Conservation (phyloP, 1,140 invertebrate genomes). For the Heliothis subflexa region DNA sequence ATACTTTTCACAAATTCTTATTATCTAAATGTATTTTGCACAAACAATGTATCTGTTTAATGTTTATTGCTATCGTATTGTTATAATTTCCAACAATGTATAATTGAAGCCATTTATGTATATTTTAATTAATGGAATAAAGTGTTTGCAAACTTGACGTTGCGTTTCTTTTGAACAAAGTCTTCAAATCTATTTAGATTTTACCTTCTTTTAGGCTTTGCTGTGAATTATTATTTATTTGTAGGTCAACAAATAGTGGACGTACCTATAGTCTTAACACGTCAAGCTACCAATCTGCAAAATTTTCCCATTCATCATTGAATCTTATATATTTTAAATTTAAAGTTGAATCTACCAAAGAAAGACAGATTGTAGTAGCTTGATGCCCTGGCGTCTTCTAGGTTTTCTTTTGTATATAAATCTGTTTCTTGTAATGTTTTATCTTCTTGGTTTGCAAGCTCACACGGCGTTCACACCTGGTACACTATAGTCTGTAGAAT, state of each 20-base stretch:
- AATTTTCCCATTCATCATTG: too few relatives aligned
- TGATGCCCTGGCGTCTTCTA: too few relatives aligned
- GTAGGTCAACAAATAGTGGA: too few relatives aligned
- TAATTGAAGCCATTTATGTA: conserved; percentile 33
- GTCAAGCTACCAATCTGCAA: too few relatives aligned
- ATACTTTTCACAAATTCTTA: neutral
- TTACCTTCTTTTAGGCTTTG: too few relatives aligned
- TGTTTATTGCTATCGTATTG: conserved; percentile 17
- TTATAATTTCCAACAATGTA: conserved; percentile 40
- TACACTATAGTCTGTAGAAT: neutral
- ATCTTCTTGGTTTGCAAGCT: conserved; percentile 7
- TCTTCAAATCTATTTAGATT: too few relatives aligned
- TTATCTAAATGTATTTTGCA: conserved; percentile 10
- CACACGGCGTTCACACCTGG: neutral
- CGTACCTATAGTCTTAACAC: too few relatives aligned
- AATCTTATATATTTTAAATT: too few relatives aligned
- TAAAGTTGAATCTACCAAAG: too few relatives aligned
- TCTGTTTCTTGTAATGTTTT: neutral
- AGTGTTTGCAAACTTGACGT: conserved; percentile 55
- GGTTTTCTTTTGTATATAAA: neutral
- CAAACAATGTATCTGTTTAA: conserved; percentile 28
- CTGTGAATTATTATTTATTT: too few relatives aligned
- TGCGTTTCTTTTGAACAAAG: conserved; percentile 12
- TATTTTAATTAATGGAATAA: conserved; percentile 59
- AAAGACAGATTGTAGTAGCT: too few relatives aligned